Evolutionary conservation across 2,888 invertebrate species (phyloP), one percentile per base, ranked within the genome.

Genomic region (Timema cristinae): DNA sequence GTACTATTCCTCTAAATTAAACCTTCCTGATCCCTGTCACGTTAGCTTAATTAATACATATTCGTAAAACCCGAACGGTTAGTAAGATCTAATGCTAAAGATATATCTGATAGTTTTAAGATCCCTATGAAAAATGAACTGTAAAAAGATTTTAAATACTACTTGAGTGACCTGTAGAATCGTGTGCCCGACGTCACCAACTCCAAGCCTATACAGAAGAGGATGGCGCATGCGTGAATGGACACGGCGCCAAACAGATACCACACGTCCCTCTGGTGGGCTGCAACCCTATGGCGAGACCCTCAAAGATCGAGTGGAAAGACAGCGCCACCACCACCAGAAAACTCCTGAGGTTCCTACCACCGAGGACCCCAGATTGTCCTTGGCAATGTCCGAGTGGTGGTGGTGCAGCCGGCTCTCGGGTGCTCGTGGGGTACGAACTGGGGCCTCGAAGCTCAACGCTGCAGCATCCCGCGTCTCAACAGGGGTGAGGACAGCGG

Each of bases 301-400:
- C 86, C 79, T 87, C 86, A 75, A 87, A 85, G 69, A 86, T 78
- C 0, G 85, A 84, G 77, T 87, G 87, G 73, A 86, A 82, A 0
- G 85, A 85, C 73, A 87, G 79, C 2, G 86, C 86, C 15, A 84
- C 75, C 61, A 84, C 81, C 61, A 84, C 81, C 16, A 86, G 78
- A 61, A 84, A 77, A 71, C 82, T 82, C 54, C 84, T 79, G 61
- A 79, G 76, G 69, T 72, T 68, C 10, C 74, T 7, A 71, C 70
- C 50, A 70, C 52, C 32, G 61, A 66, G 2, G 56, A 48, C 16
- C 67, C 49, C 10, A 67, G 61, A 8, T 61, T 61, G 6, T 50
- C 56, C 6, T 59, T 67, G 10, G 67, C 56, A 15, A 61, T 63
- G 50, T 51, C 67, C 49, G 49, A 16, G 13, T 71, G 63, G 16